Conservation (phyloP, 2,113 vertebrate species). For the Varanus komodoensis region DNA sequence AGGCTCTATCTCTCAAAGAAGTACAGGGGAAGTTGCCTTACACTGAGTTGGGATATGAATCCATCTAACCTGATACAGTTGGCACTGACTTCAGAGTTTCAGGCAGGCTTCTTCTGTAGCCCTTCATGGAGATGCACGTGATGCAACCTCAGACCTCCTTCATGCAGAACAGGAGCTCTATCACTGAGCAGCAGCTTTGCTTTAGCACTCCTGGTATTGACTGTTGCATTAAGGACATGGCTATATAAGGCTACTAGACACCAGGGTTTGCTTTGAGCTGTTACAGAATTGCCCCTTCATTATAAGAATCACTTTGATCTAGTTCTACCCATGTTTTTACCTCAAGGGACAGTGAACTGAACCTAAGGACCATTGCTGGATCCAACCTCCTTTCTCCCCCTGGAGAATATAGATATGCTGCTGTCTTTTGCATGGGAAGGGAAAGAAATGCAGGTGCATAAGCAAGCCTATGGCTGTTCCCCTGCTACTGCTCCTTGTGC, state of each 20-base stretch:
- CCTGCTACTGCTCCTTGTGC: not conserved
- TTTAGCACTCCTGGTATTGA: not conserved
- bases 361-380: not conserved
- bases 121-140: no score
- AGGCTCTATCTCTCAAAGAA: not conserved
- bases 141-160: no score
- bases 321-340: not conserved
- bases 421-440: not conserved
- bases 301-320: not conserved
- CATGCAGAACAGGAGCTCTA: no score
- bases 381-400: not conserved
- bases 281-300: not conserved
- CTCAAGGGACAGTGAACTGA: not conserved
- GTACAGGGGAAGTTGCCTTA: no score
- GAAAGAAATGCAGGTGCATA: not conserved
- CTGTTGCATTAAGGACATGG: not conserved
- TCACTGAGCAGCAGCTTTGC: no score
- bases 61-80: no score
- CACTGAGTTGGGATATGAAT: no score
- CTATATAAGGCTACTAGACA: not conserved
- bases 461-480: not conserved
- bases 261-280: not conserved
- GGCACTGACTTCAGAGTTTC: no score
- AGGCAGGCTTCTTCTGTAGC: no score
- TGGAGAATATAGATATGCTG: not conserved